Evolutionary conservation across 1,140 invertebrate species (phyloP), one percentile per base, ranked within the genome.

Genomic region (Drosophila serrata): DNA sequence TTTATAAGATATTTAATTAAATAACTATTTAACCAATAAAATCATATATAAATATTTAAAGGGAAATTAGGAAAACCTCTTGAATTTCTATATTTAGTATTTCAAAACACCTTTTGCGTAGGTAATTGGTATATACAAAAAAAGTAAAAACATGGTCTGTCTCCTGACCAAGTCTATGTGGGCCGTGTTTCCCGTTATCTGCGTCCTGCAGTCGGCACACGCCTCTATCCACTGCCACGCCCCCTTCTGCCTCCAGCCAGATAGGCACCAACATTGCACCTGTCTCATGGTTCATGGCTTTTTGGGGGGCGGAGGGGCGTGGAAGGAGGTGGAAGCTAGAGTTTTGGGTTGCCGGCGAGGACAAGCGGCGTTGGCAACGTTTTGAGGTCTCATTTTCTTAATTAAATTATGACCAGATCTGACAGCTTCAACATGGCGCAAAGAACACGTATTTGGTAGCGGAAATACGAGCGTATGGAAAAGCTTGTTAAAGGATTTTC

Each of bases 361-460:
- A 73, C 68, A 56, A 49, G 48, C 69, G 45, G 79, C 70, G 65
- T 64, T 75, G 73, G 67, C 76, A 53, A 31, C 55, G 64, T 79
- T 90, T 90, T 90, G 85, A 90, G 85, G 85, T 84, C 85, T 90
- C 85, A 90, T 90, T 90, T 90, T 90, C 82, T 76, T 90, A 90
- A 90, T 90, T 90, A 90, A 90, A 90, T 90, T 90, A 90, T 90
- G 81, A 75, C 77, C 70, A 77, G 82, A 73, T 75, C 73, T 58
- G 70, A 79, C 62, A 78, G 57, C 31, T 45, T 46, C 48, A 78
- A 49, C 73, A 61, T 60, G 46, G 74, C 29, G n/a, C n/a, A 19
- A 29, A 42, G 43, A 43, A 49, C 55, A 76, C 68, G 68, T 48
- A 35, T 40, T 40, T 31, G 51, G 35, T 59, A 29, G 42, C 43